Percentiles rank a stretch among this genome's conserved stretches.
Conservation (phyloP, 2,888 invertebrate species). For the Hermodice carunculata region DNA sequence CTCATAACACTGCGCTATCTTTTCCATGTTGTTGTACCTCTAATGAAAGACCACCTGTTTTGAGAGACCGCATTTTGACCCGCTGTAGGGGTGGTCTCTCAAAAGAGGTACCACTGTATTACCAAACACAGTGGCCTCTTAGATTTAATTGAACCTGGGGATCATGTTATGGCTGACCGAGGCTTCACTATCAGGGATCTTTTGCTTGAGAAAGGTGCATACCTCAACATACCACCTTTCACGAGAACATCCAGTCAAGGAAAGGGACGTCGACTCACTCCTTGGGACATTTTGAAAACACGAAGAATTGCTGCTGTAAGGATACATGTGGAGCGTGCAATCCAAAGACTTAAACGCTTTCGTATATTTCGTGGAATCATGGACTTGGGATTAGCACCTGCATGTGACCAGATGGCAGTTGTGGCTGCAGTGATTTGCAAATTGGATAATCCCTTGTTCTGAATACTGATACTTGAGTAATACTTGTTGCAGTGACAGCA, state of each 20-base stretch:
- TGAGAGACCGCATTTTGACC: no score
- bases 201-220: conserved; percentile 15
- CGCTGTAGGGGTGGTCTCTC: no score
- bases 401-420: conserved; percentile 20
- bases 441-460: no score
- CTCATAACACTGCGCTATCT: no score
- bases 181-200: conserved; percentile 36
- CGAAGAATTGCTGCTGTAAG: conserved; percentile 22
- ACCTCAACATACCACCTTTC: conserved; percentile 36
- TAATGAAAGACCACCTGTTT: no score
- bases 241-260: no score
- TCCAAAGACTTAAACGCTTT: conserved; percentile 23
- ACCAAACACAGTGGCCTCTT: no score
- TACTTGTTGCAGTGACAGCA: no score
- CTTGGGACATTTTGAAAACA: conserved; percentile 20
- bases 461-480: no score
- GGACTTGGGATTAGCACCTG: neutral
- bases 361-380: conserved; percentile 18
- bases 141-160: conserved; percentile 33
- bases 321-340: conserved; percentile 26
- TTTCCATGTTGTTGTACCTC: no score
- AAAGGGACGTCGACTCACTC: conserved; percentile 6
- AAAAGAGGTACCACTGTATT: no score
- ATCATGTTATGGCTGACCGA: conserved; percentile 42
- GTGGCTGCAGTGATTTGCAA: no score